A percentile compares a stretch with the other conserved stretches of the same genome.
Evolutionary conservation across 2,113 vertebrate genomes (phyloP).

Genomic region (Notechis scutatus): DNA sequence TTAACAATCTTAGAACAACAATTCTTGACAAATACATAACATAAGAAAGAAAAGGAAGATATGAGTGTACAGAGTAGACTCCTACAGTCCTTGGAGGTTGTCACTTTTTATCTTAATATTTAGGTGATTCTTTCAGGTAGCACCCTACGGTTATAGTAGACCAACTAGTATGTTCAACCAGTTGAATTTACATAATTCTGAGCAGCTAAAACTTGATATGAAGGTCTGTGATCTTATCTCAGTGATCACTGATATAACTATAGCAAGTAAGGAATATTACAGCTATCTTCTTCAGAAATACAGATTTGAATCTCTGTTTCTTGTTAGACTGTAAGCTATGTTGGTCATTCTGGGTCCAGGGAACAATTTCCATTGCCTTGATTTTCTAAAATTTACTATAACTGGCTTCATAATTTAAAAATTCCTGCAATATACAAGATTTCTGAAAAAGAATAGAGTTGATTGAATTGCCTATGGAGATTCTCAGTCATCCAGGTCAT

Average conservation of each 20-base stretch:
- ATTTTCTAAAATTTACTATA: background rate
- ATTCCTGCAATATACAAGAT: background rate
- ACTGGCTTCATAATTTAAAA: background rate
- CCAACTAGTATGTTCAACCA: background rate
- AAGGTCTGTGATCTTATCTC: background rate
- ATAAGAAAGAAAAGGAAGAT: background rate
- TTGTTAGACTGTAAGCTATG: background rate
- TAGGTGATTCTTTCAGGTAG: background rate
- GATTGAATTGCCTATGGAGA: background rate
- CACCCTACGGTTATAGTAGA: too few relatives aligned
- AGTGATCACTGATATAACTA: background rate
- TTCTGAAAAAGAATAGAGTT: background rate
- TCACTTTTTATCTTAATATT: background rate
- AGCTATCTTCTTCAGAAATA: background rate
- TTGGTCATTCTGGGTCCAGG: background rate
- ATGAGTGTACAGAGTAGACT: background rate
- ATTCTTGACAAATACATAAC: background rate
- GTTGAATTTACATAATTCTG: background rate
- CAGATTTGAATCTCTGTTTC: background rate
- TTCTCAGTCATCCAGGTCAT: background rate
- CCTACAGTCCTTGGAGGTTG: background rate
- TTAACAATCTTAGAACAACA: background rate
- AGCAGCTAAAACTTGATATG: background rate
- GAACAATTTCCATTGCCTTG: background rate
- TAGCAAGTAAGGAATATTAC: background rate